These are phyloP conservation scores for Drosophila auraria DNA, from an alignment of 1,140 invertebrate genomes.

Conservation along the genomic window DNA sequence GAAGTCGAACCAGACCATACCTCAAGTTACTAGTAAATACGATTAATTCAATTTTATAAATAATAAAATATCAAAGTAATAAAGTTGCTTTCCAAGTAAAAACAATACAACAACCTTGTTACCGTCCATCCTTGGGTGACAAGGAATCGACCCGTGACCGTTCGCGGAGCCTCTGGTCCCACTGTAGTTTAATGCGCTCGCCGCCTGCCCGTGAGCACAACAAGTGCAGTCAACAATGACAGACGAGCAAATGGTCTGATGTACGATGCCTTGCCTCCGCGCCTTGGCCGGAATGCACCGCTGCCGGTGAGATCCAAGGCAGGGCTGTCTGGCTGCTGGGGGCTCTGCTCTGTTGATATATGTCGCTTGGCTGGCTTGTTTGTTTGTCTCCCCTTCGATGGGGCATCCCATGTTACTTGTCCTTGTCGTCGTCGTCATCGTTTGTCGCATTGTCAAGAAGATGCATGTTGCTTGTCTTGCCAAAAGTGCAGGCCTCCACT, in stretches of 20 bases:
- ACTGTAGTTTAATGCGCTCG: constrained; percentile 49
- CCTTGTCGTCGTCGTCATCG: constrained; percentile 79
- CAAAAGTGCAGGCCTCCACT: constrained; percentile 50
- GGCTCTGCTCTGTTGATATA: constrained; percentile 67
- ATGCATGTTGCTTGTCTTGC: constrained; percentile 82
- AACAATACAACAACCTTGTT: too few relatives aligned
- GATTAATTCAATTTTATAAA: too few relatives aligned
- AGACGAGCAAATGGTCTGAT: constrained; percentile 82
- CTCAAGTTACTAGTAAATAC: too few relatives aligned
- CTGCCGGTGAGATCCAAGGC: constrained; percentile 8
- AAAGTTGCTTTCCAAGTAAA: too few relatives aligned
- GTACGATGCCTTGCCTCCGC: constrained; percentile 41
- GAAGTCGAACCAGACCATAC: too few relatives aligned
- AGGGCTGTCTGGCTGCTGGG: constrained; percentile 30
- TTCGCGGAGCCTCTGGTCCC: constrained; percentile 4
- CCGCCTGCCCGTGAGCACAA: constrained; percentile 50
- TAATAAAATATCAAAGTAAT: too few relatives aligned
- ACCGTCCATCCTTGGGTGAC: too few relatives aligned
- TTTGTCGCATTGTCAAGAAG: constrained; percentile 83
- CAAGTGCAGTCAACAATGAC: constrained; percentile 81
- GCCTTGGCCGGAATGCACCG: constrained; percentile 34
- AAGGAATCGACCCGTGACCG: neutral
- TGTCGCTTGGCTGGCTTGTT: constrained; percentile 77
- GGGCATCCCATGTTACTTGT: constrained; percentile 64
- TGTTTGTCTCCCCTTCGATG: constrained; percentile 55